These are phyloP conservation scores for Polydrusus cervinus DNA, from an alignment of 2,888 invertebrate genomes.

Conservation along the genomic window DNA sequence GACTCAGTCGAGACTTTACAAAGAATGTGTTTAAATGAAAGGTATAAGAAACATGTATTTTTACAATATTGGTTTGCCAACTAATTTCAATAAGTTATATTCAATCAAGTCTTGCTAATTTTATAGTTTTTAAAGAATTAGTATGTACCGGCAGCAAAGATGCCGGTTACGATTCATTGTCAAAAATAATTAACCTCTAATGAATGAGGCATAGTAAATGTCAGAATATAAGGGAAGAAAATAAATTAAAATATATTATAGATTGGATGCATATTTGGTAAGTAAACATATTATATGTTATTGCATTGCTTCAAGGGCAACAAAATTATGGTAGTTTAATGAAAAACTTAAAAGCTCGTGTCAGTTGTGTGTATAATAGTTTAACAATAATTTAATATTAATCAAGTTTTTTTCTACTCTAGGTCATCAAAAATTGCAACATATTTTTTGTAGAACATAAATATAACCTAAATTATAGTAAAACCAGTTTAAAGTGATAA, in stretches of 20 bases:
- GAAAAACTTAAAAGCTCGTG: too few relatives aligned
- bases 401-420: not conserved
- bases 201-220: not conserved
- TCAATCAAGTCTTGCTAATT: too few relatives aligned
- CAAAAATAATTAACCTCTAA: not conserved
- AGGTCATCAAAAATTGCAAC: constrained; percentile 15
- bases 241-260: not conserved
- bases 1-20: not conserved
- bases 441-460: constrained; percentile 17
- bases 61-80: too few relatives aligned
- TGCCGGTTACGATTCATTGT: not conserved
- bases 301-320: not conserved
- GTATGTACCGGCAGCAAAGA: not conserved
- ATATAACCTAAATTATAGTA: constrained; percentile 8
- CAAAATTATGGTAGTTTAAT: too few relatives aligned
- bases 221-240: not conserved
- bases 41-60: not conserved
- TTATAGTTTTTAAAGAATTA: too few relatives aligned
- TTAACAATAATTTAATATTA: not conserved
- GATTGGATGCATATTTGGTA: not conserved
- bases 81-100: too few relatives aligned
- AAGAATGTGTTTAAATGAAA: constrained; percentile 14
- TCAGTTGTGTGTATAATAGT: too few relatives aligned
- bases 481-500: constrained; percentile 11
- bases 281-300: not conserved